Base-by-base conservation (phyloP, 2,888 invertebrate species). In the Ariolimax columbianus region DNA sequence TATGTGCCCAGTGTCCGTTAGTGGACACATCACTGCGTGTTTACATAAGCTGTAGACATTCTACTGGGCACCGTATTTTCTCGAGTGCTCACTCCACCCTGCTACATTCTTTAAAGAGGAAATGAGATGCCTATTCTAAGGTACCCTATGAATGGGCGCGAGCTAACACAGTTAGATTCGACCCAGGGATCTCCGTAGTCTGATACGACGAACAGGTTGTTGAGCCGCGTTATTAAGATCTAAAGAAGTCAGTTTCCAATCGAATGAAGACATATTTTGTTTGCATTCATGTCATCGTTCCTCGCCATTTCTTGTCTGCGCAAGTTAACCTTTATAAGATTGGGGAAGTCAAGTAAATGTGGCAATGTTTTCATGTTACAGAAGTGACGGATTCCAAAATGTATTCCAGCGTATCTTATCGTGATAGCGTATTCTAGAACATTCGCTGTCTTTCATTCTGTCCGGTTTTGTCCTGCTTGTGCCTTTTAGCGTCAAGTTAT, bases 91-190 rank as follows among this genome's bases (percentile, higher is more conserved):
- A 23, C 70, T 40, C 40, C 19, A 7, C 14, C 3, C 11, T 40
- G 70, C 19, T 40, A 40, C 55, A 55, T 70, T 70, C 70, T 70
- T 68, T 68, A 36, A 68, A 6, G 40, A 70, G 70, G 70, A 70
- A 70, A 70, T 70, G 70, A 70, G 30, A 19, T 26, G 23, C 59
- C 59, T 1, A n/a, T 63, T 63, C n/a, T 7, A 63, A 63, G 2
- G n/a, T n/a, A 0, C n/a, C 26, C 59, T 9, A 63, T 26, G n/a
- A 63, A 63, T 63, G 59, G n/a, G 23, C 3, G 59, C 17, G 59
- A 63, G n/a, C 59, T 63, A 63, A 63, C 59, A 63, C 7, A n/a
- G 59, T 63, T 63, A 63, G 59, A n/a, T n/a, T n/a, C 59, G 59
- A 9, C n/a, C 59, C 26, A 63, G 59, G n/a, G 59, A 4, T n/a